Conservation (phyloP, 2,888 invertebrate species). For the Protula sp. region DNA sequence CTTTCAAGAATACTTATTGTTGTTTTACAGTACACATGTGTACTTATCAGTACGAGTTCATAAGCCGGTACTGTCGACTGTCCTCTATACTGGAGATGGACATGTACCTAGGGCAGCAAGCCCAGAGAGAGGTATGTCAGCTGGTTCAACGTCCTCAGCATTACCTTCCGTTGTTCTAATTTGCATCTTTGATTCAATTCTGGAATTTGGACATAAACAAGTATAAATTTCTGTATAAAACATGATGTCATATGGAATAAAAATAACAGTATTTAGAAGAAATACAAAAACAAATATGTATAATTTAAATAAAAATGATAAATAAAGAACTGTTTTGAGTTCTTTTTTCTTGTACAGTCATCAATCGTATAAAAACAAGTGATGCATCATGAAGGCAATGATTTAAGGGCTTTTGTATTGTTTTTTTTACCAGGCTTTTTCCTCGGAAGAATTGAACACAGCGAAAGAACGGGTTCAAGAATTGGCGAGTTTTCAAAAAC, state of each 20-base stretch:
- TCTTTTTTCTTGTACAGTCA: too few relatives aligned
- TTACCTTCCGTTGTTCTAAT: background rate
- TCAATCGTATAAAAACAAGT: too few relatives aligned
- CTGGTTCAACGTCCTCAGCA: too few relatives aligned
- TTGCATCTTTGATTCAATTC: background rate
- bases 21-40: conserved; percentile 85
- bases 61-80: conserved; percentile 83
- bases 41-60: conserved; percentile 86
- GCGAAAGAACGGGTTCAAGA: conserved; percentile 80
- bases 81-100: conserved; percentile 92
- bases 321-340: too few relatives aligned
- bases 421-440: conserved; percentile 78
- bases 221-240: background rate
- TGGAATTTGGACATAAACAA: background rate
- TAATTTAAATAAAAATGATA: too few relatives aligned
- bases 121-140: conserved; percentile 69
- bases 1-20: too few relatives aligned
- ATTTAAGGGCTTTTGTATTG: too few relatives aligned
- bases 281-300: too few relatives aligned
- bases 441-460: conserved; percentile 75
- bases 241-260: background rate
- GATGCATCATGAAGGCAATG: too few relatives aligned
- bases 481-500: conserved; percentile 77
- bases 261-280: too few relatives aligned
- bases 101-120: conserved; percentile 83